These are phyloP conservation scores for Hirundichthys speculiger DNA, from an alignment of 2,113 vertebrate genomes.

Conservation along the genomic window DNA sequence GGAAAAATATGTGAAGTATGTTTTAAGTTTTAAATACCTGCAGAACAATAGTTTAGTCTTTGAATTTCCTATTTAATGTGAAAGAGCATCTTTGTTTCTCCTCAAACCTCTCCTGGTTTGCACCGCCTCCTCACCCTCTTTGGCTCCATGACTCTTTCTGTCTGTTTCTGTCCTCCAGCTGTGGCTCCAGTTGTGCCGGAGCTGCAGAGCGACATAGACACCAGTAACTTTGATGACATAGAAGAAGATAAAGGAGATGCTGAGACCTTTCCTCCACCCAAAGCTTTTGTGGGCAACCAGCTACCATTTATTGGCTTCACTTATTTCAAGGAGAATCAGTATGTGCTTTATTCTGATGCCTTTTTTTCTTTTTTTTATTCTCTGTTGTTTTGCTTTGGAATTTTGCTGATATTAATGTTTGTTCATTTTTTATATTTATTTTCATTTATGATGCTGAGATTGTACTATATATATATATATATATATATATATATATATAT, in stretches of 20 bases:
- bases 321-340: constrained; percentile 96
- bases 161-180: constrained; percentile 78
- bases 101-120: constrained; percentile 6
- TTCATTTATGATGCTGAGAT: too few species aligned
- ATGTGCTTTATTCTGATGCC: constrained; percentile 62
- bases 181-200: constrained; percentile 97
- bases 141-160: constrained; percentile 20
- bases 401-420: neutral
- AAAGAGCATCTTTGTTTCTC: constrained; percentile 2
- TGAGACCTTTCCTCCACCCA: constrained; percentile 94
- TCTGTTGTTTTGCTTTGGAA: neutral
- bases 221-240: constrained; percentile 97
- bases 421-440: too few species aligned
- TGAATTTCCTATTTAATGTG: neutral
- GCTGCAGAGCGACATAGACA: constrained; percentile 94
- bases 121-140: constrained; percentile 11
- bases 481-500: too few species aligned
- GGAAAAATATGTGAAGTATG: neutral
- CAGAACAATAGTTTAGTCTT: neutral
- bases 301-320: constrained; percentile 98
- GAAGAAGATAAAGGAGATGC: constrained; percentile 91
- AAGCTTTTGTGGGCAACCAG: constrained; percentile 97
- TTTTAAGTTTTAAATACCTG: constrained; percentile 6
- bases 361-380: constrained; percentile 15
- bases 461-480: too few species aligned